Percentiles rank a stretch among this genome's conserved stretches.
Evolutionary conservation across 2,797 vertebrate species (phyloP).

Genomic region (Manis pentadactyla): DNA sequence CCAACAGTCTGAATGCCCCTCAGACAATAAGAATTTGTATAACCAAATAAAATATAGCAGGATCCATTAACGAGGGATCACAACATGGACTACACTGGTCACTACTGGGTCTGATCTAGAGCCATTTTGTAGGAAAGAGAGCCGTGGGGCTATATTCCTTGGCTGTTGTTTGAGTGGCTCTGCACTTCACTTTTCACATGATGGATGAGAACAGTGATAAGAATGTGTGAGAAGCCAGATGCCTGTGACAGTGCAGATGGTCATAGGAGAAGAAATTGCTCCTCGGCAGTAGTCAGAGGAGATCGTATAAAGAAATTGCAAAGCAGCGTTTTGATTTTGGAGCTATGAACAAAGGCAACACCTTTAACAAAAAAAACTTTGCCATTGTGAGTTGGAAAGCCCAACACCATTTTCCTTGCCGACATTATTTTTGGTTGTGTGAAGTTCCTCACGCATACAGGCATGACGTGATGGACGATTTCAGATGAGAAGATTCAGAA

Average conservation of each 20-base stretch:
- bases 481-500: not conserved
- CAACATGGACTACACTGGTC: not conserved
- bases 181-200: not conserved
- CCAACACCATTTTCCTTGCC: not conserved
- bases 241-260: not conserved
- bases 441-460: not conserved
- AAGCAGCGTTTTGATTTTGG: no score
- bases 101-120: fast-evolving
- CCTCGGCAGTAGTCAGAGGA: not conserved
- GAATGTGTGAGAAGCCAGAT: not conserved
- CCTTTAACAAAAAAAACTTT: not conserved
- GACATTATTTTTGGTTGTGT: not conserved
- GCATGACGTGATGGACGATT: not conserved
- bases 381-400: not conserved
- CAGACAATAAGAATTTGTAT: not conserved
- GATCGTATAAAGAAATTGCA: fast-evolving
- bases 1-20: not conserved
- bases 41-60: not conserved
- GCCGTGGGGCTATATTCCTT: fast-evolving
- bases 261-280: not conserved
- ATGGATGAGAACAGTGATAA: fast-evolving
- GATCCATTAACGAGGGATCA: not conserved
- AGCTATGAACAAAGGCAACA: not conserved
- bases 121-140: not conserved
- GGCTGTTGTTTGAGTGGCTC: not conserved